phyloP scores from a whole-genome alignment of 2,113 vertebrate species.

The Nesogale talazaci region DNA sequence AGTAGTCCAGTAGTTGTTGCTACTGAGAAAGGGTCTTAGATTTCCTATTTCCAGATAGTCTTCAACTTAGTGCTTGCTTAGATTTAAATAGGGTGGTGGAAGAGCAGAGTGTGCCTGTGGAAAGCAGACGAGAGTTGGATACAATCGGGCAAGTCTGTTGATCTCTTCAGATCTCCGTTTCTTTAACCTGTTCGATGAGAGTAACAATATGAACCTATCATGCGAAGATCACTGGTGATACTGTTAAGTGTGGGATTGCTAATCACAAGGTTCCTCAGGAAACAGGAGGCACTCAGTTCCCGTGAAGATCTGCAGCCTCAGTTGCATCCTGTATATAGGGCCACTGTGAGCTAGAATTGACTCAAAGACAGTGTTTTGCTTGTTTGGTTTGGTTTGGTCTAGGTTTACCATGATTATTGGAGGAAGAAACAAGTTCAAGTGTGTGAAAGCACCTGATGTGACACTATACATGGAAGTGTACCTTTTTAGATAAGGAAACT shows the following conservation, averaged over 20 bases:
- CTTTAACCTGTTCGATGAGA: background rate
- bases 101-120: background rate
- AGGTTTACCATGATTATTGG: background rate
- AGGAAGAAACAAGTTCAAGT: background rate
- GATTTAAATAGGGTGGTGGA: background rate
- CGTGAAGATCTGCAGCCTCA: no score
- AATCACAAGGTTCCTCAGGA: no score
- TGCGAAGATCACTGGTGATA: no score
- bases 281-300: no score
- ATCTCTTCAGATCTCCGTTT: constrained; percentile 15
- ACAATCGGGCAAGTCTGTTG: background rate
- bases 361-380: no score
- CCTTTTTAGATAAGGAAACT: background rate
- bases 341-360: no score
- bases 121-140: constrained; percentile 1
- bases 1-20: background rate
- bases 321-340: no score
- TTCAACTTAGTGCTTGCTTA: background rate
- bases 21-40: background rate
- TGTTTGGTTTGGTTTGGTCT: no score
- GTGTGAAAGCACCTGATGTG: background rate
- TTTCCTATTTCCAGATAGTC: background rate
- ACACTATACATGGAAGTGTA: background rate
- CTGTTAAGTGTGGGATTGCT: no score
- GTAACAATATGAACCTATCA: background rate